Conservation (phyloP, 2,797 vertebrate species). For the Cheracebus regulus region DNA sequence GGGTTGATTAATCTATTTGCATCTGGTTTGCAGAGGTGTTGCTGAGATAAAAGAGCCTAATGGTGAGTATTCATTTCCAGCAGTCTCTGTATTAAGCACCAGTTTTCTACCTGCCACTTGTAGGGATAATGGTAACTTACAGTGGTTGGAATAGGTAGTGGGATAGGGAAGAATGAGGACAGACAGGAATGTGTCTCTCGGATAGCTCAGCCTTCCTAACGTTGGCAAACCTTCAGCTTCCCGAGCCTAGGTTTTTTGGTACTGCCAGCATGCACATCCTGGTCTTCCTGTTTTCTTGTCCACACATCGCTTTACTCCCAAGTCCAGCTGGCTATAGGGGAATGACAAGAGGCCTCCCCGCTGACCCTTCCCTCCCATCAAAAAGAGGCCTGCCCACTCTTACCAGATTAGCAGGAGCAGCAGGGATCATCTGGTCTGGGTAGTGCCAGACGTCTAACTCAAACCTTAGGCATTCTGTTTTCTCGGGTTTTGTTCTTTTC, state of each 20-base stretch:
- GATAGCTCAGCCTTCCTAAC: slow-evolving; percentile 42
- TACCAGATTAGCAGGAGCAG: neutral
- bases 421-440: neutral
- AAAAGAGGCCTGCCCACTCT: neutral
- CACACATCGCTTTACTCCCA: neutral
- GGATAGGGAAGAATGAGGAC: neutral
- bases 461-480: slow-evolving; percentile 59
- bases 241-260: neutral
- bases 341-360: neutral
- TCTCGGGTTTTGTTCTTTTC: slow-evolving; percentile 63
- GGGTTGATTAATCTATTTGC: slow-evolving; percentile 81
- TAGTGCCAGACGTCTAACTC: neutral
- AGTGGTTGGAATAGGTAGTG: neutral
- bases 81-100: neutral
- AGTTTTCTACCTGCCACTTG: slow-evolving; percentile 43
- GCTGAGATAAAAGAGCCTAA: slow-evolving; percentile 45
- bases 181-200: neutral
- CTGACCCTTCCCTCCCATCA: neutral
- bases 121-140: neutral
- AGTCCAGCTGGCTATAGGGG: neutral
- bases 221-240: neutral
- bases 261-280: neutral
- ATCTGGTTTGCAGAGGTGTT: slow-evolving; percentile 73
- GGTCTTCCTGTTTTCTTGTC: slow-evolving; percentile 27
- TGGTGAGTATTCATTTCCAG: slow-evolving; percentile 35